phyloP scores from a whole-genome alignment of 2,113 vertebrate species.

The Rhombomys opimus region DNA sequence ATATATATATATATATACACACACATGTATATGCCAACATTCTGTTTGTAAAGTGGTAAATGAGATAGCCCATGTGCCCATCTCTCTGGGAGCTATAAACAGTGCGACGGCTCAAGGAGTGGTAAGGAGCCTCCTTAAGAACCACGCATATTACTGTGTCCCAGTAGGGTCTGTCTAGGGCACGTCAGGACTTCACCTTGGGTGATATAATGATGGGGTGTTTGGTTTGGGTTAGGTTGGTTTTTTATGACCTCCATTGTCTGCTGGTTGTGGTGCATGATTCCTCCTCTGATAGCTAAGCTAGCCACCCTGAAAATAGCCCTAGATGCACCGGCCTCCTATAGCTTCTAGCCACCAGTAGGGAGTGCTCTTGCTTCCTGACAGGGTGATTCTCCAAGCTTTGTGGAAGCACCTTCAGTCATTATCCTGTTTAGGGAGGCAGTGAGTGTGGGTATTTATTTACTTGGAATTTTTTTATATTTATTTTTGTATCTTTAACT shows the following conservation, averaged over 20 bases:
- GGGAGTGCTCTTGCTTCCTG: neutral
- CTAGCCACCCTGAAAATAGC: neutral
- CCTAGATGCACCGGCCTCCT: neutral
- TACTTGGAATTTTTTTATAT: neutral
- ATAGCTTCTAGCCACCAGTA: conserved; percentile 1
- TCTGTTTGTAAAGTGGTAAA: neutral
- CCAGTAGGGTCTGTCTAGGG: accelerated
- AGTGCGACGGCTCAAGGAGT: neutral
- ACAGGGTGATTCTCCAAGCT: neutral
- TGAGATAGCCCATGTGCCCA: neutral
- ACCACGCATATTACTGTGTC: neutral
- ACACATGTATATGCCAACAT: neutral
- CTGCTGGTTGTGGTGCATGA: neutral
- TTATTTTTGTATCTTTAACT: neutral
- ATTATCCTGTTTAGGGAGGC: neutral
- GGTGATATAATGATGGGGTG: neutral
- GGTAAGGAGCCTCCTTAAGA: neutral
- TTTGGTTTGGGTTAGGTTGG: neutral
- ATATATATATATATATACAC: neutral
- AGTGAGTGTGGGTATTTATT: neutral
- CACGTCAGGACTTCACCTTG: neutral
- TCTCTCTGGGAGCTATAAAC: neutral
- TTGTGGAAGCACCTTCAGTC: neutral
- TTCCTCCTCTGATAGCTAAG: neutral
- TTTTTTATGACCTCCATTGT: neutral